Evolutionary conservation across 2,797 vertebrate species (phyloP).

Genomic region (Spinus olivaceus): DNA sequence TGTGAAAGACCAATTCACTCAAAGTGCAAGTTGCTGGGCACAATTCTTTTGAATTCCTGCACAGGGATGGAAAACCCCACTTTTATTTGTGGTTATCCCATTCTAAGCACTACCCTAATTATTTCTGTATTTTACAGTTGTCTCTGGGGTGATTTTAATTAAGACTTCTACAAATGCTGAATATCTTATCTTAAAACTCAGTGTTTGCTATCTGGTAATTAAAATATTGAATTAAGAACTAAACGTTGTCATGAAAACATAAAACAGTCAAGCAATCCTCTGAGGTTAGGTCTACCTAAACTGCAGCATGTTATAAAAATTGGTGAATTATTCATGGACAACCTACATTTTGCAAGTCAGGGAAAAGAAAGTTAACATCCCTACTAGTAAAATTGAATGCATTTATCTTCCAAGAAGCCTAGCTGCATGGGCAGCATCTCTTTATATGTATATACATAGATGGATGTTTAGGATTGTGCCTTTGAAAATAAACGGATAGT

Average conservation of each 20-base stretch:
- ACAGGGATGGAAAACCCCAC: not conserved
- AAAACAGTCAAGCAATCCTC: not conserved
- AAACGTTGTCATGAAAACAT: not conserved
- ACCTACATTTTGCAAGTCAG: not conserved
- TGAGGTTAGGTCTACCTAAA: not conserved
- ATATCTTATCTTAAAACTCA: not conserved
- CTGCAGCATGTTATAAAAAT: not conserved
- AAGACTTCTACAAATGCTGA: not conserved
- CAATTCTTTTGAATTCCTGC: not conserved
- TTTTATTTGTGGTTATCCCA: not conserved
- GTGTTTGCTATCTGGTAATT: not conserved
- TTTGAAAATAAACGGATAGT: not conserved
- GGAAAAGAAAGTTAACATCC: not conserved
- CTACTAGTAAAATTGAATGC: not conserved
- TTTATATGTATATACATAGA: not conserved
- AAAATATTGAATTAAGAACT: constrained; percentile 1
- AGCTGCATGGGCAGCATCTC: not conserved
- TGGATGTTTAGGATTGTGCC: accelerated
- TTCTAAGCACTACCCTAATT: not conserved
- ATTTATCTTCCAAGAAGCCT: not conserved
- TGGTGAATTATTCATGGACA: not conserved
- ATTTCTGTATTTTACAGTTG: not conserved
- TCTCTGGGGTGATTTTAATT: not conserved
- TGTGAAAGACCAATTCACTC: not conserved
- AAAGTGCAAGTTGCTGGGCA: not conserved